Evolutionary conservation across 2,113 vertebrate species (phyloP).

Genomic region (Gadus macrocephalus): DNA sequence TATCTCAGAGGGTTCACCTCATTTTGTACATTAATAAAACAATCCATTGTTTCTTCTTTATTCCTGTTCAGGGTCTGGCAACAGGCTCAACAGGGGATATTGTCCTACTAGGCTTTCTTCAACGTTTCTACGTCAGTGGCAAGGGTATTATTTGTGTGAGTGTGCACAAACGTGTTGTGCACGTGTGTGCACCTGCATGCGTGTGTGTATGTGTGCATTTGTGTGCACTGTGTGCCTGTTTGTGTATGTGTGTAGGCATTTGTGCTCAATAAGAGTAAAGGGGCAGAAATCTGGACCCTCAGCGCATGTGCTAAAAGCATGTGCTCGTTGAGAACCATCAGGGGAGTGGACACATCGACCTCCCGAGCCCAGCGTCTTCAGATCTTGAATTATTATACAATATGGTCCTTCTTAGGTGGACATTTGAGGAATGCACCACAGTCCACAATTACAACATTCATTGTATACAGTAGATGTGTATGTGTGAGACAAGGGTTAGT

Average conservation of each 20-base stretch:
- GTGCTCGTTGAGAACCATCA: too few relatives aligned
- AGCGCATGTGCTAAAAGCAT: too few relatives aligned
- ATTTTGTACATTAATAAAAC: conserved; percentile 39
- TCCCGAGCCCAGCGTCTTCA: too few relatives aligned
- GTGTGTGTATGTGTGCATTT: not conserved
- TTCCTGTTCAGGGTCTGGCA: conserved; percentile 22
- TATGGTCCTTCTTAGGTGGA: too few relatives aligned
- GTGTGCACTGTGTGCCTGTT: not conserved
- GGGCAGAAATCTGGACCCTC: too few relatives aligned
- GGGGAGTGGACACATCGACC: too few relatives aligned
- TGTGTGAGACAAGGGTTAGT: too few relatives aligned
- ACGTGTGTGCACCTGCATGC: conserved; percentile 13
- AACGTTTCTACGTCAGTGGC: not conserved
- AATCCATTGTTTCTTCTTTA: conserved; percentile 23
- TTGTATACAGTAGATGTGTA: too few relatives aligned
- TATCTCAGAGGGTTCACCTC: conserved; percentile 10
- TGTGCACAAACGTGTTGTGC: not conserved
- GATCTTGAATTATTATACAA: too few relatives aligned
- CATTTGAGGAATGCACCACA: too few relatives aligned
- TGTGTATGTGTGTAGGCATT: not conserved
- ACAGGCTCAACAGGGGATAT: conserved; percentile 12
- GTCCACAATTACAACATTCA: too few relatives aligned
- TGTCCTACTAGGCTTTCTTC: not conserved
- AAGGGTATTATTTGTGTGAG: not conserved
- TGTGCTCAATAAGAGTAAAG: too few relatives aligned